A percentile compares a stretch with the other conserved stretches of the same genome.
These are phyloP conservation scores for Idris sp. DNA, from an alignment of 1,140 invertebrate species.

Conservation along the genomic window DNA sequence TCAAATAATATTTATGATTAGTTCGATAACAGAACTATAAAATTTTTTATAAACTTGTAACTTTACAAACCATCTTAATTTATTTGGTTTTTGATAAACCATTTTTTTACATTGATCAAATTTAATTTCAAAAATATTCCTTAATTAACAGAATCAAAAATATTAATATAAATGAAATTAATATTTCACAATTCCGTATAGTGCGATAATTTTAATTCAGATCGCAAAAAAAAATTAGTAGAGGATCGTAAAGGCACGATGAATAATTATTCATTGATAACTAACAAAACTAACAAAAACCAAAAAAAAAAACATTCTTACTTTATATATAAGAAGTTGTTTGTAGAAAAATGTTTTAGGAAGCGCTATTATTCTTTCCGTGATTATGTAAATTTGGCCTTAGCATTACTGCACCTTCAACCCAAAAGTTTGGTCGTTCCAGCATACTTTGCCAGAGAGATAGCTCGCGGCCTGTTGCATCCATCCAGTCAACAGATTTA, in stretches of 20 bases:
- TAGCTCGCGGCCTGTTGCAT: conserved; percentile 92
- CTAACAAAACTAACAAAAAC: conserved; percentile 17
- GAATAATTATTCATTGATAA: conserved; percentile 21
- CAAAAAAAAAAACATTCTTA: too few species aligned
- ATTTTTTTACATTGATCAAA: too few species aligned
- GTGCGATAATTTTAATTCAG: conserved; percentile 28
- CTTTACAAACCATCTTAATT: too few species aligned
- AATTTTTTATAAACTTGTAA: background rate
- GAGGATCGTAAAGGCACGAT: conserved; percentile 53
- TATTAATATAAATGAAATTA: background rate
- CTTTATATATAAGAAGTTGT: conserved; percentile 7
- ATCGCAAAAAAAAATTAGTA: conserved; percentile 17
- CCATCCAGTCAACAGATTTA: conserved; percentile 95
- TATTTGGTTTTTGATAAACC: too few species aligned
- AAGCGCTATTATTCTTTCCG: conserved; percentile 69
- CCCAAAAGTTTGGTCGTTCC: conserved; percentile 96
- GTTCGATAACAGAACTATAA: background rate
- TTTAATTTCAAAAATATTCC: too few species aligned
- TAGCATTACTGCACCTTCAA: conserved; percentile 92
- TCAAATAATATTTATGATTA: too few species aligned
- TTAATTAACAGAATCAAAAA: too few species aligned
- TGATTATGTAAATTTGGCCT: conserved; percentile 86
- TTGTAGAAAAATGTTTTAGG: conserved; percentile 47
- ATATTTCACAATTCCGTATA: conserved; percentile 25
- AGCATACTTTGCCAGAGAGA: conserved; percentile 96